Base-by-base conservation (phyloP, 2,797 vertebrate genomes). In the Arrhamphus sclerolepis region DNA sequence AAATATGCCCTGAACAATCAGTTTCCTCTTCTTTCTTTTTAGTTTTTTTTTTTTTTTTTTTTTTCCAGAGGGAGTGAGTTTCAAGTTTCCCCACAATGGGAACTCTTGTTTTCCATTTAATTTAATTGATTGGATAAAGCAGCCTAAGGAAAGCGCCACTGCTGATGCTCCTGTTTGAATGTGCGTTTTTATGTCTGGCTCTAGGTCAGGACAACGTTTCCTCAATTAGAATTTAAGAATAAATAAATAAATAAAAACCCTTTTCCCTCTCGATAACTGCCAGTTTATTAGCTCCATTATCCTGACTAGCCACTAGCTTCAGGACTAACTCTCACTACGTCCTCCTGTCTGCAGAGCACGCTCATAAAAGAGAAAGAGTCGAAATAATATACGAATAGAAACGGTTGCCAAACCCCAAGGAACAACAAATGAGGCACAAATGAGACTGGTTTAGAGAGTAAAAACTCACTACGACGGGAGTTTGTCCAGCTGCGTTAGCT, bases 291-390 rank as follows among this genome's bases (percentile, higher is more conserved):
- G 49, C 56, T 66, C 70, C 62, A 59, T 66, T 52, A 54, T 50
- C 52, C 20, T 40, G 28, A 56, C 46, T 50, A 60, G 54, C 62
- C 17, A 6, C 22, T 70, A 76, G 78, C 76, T 20, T 49, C 29
- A 8, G n/a, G 5, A 62, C 72, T 66, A 61, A 41, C 22, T 17
- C n/a, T 17, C 29, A 24, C 20, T 0, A 56, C 58, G 60, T 49
- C 59, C 52, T 41, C 34, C 43, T 66, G 34, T 50, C n/a, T 38
- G 8, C 22, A 6, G 60, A 28, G 22, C 4, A 9, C 5, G 6
- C 2, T 16, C 34, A 38, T 14, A 38, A 38, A 13, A 46, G 26
- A 41, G 18, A 10, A 11, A n/a, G 1, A 11, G 7, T 2, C 18
- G n/a, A 26, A 42, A 13, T 1, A 38, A 2, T 0, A 47, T 53